Percentiles rank a stretch among this genome's conserved stretches.
phyloP scores from a whole-genome alignment of 2,797 vertebrate species.

The Selene dorsalis region DNA sequence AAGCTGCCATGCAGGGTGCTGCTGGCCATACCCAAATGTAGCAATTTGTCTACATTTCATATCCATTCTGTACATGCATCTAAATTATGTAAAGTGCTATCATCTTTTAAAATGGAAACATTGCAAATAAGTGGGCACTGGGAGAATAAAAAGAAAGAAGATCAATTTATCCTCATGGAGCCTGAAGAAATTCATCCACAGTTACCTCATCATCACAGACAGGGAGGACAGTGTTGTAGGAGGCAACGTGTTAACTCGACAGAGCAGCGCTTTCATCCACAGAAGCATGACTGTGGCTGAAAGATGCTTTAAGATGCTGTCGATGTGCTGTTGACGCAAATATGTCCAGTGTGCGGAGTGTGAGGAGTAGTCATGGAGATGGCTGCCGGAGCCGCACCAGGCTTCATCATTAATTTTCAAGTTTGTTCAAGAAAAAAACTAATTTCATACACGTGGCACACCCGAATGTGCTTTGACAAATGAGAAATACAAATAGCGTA shows the following conservation, averaged over 20 bases:
- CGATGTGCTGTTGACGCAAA: constrained; percentile 16
- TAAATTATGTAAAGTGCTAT: background rate
- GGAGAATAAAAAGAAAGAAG: background rate
- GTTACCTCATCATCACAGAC: background rate
- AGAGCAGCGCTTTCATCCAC: background rate
- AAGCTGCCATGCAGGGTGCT: background rate
- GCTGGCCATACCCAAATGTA: background rate
- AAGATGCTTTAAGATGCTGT: constrained; percentile 19
- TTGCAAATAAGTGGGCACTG: background rate
- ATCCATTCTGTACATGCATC: background rate
- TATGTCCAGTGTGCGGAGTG: background rate
- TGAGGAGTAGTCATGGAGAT: constrained; percentile 2
- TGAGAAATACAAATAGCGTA: background rate
- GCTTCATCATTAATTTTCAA: constrained; percentile 1
- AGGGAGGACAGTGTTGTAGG: background rate
- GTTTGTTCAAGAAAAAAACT: background rate
- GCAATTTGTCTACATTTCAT: background rate
- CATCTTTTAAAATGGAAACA: background rate
- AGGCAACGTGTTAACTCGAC: background rate
- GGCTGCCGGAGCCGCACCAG: background rate
- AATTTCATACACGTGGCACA: background rate
- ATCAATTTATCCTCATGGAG: background rate
- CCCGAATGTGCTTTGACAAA: constrained; percentile 3
- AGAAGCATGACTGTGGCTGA: background rate
- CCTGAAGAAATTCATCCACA: background rate